phyloP scores from a whole-genome alignment of 1,140 invertebrate species.

The Nephotettix cincticeps region DNA sequence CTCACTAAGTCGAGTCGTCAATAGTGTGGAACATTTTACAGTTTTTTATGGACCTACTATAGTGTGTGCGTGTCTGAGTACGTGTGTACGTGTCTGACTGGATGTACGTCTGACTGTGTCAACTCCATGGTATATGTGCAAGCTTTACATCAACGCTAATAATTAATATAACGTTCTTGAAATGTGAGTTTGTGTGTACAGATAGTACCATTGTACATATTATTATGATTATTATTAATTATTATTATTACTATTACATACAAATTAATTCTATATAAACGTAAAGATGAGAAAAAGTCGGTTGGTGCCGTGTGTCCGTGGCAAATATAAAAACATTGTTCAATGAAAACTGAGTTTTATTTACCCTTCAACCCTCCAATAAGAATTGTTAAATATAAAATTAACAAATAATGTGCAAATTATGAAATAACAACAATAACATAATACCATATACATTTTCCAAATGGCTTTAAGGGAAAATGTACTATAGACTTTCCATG shows the following conservation, averaged over 20 bases:
- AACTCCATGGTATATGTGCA: neutral
- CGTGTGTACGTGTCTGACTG: slow-evolving; percentile 5
- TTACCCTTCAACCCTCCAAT: too few relatives aligned
- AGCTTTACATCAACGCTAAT: slow-evolving; percentile 23
- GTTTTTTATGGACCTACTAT: slow-evolving; percentile 30
- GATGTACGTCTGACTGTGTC: neutral
- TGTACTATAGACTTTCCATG: too few relatives aligned
- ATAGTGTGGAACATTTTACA: slow-evolving; percentile 25
- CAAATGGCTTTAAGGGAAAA: too few relatives aligned
- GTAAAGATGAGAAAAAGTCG: slow-evolving; percentile 19
- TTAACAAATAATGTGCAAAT: too few relatives aligned
- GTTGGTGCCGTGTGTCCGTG: slow-evolving; percentile 25
- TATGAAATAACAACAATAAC: too few relatives aligned
- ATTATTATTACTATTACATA: slow-evolving; percentile 30
- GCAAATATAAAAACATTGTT: slow-evolving; percentile 29
- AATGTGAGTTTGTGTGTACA: slow-evolving; percentile 28
- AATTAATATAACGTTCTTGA: slow-evolving; percentile 22
- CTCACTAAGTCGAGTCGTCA: neutral
- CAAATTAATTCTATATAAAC: slow-evolving; percentile 29
- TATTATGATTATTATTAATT: slow-evolving; percentile 26
- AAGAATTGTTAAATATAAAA: too few relatives aligned
- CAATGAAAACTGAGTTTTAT: slow-evolving; percentile 10
- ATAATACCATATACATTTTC: too few relatives aligned
- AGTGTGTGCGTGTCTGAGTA: slow-evolving; percentile 20
- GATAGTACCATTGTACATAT: slow-evolving; percentile 28